phyloP scores from a whole-genome alignment of 2,888 invertebrate genomes.

The Tupiocoris notatus region DNA sequence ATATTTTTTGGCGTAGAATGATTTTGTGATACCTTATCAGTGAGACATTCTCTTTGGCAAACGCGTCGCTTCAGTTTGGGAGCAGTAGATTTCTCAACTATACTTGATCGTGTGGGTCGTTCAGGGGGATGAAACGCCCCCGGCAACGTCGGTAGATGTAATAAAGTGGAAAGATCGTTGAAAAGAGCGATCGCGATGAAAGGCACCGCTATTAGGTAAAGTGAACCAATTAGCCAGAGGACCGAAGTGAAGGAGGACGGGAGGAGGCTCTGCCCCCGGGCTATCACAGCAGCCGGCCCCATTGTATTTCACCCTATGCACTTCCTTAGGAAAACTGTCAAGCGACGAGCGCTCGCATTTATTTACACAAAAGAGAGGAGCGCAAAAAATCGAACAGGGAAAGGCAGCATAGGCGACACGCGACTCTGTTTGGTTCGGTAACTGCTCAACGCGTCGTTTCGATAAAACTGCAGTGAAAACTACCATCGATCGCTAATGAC shows the following conservation, averaged over 20 bases:
- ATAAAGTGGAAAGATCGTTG: constrained; percentile 36
- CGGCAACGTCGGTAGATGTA: not conserved
- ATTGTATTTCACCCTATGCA: constrained; percentile 6
- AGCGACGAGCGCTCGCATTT: not conserved
- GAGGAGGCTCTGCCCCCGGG: constrained; percentile 29
- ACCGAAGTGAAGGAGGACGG: not conserved
- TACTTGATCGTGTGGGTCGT: too few relatives aligned
- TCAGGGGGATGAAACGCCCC: not conserved
- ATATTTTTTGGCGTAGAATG: too few relatives aligned
- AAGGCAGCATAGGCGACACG: constrained; percentile 15
- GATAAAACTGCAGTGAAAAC: not conserved
- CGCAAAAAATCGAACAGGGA: constrained; percentile 4
- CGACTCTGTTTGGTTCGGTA: constrained; percentile 29
- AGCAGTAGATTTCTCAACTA: too few relatives aligned
- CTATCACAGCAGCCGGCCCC: constrained; percentile 28
- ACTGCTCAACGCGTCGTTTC: constrained; percentile 14
- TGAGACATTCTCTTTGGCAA: too few relatives aligned
- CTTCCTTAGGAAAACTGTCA: not conserved
- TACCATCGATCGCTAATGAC: too few relatives aligned
- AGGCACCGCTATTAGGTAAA: constrained; percentile 32
- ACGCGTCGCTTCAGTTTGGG: too few relatives aligned
- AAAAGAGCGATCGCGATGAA: constrained; percentile 30
- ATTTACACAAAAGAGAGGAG: not conserved
- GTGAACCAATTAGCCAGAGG: constrained; percentile 37
- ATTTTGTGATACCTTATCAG: too few relatives aligned